Evolutionary conservation across 64 coral and sea anemone species (phyloP).

Genomic region (Platygyra sinensis): DNA sequence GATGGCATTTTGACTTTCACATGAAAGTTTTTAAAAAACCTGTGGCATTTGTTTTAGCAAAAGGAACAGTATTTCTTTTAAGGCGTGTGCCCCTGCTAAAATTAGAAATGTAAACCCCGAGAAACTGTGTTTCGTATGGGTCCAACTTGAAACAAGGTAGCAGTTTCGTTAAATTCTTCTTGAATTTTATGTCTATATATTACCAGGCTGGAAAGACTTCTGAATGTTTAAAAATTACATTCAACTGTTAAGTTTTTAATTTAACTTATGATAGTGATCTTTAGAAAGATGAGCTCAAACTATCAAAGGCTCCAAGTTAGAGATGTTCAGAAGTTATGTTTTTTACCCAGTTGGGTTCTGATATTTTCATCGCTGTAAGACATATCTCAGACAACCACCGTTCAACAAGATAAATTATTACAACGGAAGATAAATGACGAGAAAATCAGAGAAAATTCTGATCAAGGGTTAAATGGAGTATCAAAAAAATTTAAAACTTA

Average conservation of each 20-base stretch:
- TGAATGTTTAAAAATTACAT: too few relatives aligned
- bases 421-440: not conserved
- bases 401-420: too few relatives aligned
- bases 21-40: not conserved
- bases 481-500: not conserved
- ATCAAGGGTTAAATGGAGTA: not conserved
- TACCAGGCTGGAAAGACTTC: too few relatives aligned
- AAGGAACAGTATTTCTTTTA: not conserved
- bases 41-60: not conserved
- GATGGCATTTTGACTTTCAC: not conserved
- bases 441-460: not conserved
- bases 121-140: not conserved
- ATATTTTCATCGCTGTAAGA: not conserved
- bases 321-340: not conserved
- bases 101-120: not conserved
- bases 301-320: not conserved
- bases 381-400: not conserved
- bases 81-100: not conserved
- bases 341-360: not conserved
- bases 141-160: too few relatives aligned
- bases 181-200: too few relatives aligned
- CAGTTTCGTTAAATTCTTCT: too few relatives aligned
- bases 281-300: not conserved
- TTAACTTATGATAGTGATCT: too few relatives aligned
- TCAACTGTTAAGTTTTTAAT: too few relatives aligned